Base-by-base conservation (phyloP, 64 coral and sea anemone species). In the Platygyra sinensis region DNA sequence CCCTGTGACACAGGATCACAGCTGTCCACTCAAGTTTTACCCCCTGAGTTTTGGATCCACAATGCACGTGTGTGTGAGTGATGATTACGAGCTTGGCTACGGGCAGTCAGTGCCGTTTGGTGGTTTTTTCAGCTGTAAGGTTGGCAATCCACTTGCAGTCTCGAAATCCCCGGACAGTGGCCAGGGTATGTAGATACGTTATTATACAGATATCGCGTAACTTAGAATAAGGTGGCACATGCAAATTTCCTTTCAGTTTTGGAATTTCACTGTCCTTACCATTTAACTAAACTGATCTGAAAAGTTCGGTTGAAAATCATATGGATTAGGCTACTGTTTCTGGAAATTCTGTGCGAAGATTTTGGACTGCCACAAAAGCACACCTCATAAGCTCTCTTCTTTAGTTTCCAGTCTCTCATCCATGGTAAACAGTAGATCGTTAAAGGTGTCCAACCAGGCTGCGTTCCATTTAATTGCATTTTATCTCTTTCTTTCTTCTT, bases 21-120 rank as follows among this genome's bases (percentile, higher is more conserved):
- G 60, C 59, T 98, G 96, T 83, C 96, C 96, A 19, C 62, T 76
- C 11, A 98, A 95, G 88, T 98, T 93, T 74, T 98, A 98, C 67
- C 76, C 90, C 3, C 90, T 93, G 82, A 67, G 79, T 16, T 98
- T 98, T 46, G 96, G 96, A 73, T 76, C 93, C 10, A 77, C 89
- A 82, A 95, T 98, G 96, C 87, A 90, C 3, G 93, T 98, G 0
- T 98, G 96, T 36, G 93, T 98, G 17, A 98, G 96, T 85, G 96
- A 98, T 71, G 96, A 98, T 33, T 98, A 95, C 30, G 96, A 98
- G 49, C 69, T 98, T 20, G 90, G 77, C 14, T 87, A 71, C 7
- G 74, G 81, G 30, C 87, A 90, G 32, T 89, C 89, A 0, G 86
- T 98, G 13, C 93, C 89, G 0, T 98, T 98, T 84, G 96, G 88